A percentile compares a stretch with the other conserved stretches of the same genome.
These are phyloP conservation scores for Muscina levida DNA, from an alignment of 2,888 invertebrate genomes.

Conservation along the genomic window DNA sequence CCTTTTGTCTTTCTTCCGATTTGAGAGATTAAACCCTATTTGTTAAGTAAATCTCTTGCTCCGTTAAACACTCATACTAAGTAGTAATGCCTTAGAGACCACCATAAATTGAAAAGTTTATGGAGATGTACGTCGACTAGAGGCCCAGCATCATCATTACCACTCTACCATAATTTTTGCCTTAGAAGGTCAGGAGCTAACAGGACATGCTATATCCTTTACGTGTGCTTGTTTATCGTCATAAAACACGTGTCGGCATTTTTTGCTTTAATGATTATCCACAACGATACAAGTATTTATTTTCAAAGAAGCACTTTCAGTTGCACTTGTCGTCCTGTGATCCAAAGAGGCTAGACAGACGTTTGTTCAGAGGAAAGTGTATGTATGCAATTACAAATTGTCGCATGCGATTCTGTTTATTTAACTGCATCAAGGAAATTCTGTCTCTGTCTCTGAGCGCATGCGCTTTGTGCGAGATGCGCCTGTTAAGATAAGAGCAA, in stretches of 20 bases:
- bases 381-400: constrained; percentile 38
- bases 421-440: constrained; percentile 5
- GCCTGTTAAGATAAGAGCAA: constrained; percentile 26
- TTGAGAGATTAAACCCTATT: constrained; percentile 1
- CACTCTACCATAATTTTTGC: background rate
- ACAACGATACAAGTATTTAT: constrained; percentile 1
- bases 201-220: constrained; percentile 4
- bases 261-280: constrained; percentile 57
- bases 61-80: constrained; percentile 21
- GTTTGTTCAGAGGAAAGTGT: background rate
- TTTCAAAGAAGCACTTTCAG: constrained; percentile 50
- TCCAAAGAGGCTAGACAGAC: constrained; percentile 22
- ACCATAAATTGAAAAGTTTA: constrained; percentile 20
- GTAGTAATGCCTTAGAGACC: background rate
- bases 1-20: constrained; percentile 10
- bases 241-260: constrained; percentile 33
- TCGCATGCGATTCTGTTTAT: constrained; percentile 52
- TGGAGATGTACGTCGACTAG: constrained; percentile 28
- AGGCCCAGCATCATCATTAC: constrained; percentile 12
- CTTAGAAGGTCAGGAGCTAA: background rate
- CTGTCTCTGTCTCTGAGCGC: background rate
- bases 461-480: constrained; percentile 25
- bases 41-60: background rate
- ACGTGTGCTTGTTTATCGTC: constrained; percentile 9
- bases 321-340: constrained; percentile 51